Evolutionary conservation across 2,113 vertebrate genomes (phyloP).

Genomic region (Delphinapterus leucas): DNA sequence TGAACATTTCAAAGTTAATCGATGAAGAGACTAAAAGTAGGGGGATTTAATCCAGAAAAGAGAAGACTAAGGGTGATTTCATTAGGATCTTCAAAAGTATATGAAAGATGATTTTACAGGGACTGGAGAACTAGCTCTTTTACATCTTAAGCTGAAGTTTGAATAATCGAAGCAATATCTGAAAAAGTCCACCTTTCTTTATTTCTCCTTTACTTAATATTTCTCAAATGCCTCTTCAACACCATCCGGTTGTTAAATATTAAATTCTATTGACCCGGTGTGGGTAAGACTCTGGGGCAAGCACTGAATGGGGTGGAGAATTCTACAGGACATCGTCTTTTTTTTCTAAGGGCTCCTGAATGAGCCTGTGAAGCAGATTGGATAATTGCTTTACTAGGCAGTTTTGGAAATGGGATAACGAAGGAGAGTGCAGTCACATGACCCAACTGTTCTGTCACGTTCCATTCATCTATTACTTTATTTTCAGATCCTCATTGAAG

Average conservation of each 20-base stretch:
- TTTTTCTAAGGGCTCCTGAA: neutral
- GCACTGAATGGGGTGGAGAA: fast-evolving
- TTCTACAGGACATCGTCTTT: neutral
- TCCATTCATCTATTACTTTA: neutral
- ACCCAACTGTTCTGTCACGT: neutral
- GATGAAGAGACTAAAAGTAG: neutral
- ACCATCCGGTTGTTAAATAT: neutral
- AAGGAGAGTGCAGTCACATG: neutral
- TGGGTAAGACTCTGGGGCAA: neutral
- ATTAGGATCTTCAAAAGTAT: neutral
- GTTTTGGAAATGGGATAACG: neutral
- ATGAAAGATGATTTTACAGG: neutral
- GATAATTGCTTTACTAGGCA: neutral
- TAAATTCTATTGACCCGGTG: neutral
- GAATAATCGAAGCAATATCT: neutral
- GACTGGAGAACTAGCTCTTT: neutral
- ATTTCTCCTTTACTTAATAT: neutral
- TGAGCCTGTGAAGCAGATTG: neutral
- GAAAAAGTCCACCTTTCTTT: neutral
- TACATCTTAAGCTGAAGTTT: neutral
- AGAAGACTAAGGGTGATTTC: neutral
- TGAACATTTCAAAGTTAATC: neutral
- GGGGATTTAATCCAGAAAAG: neutral
- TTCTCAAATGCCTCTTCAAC: neutral
- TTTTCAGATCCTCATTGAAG: neutral